Evolutionary conservation across 2,113 vertebrate genomes (phyloP).

Genomic region (Podarcis raffonei): DNA sequence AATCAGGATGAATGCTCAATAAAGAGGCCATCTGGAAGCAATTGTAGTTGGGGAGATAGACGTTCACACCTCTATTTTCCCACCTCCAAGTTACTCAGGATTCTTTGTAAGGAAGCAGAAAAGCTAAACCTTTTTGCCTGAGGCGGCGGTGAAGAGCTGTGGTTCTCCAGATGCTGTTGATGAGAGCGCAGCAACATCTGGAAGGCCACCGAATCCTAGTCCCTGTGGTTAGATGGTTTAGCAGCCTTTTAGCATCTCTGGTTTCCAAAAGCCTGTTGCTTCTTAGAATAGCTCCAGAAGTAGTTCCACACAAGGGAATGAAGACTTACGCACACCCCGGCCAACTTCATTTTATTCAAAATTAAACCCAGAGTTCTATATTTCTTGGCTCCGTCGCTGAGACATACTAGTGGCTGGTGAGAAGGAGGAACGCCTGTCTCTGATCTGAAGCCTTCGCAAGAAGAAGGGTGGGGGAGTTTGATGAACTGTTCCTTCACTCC

Average conservation of each 20-base stretch:
- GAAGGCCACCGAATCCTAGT: not conserved
- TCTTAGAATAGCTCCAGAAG: not conserved
- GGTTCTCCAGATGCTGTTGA: too few relatives aligned
- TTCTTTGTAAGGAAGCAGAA: not conserved
- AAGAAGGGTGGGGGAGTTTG: too few relatives aligned
- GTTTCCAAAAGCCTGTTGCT: not conserved
- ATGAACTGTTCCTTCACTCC: too few relatives aligned
- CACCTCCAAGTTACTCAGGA: not conserved
- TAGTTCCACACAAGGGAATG: not conserved
- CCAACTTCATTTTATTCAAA: not conserved
- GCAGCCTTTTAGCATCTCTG: not conserved
- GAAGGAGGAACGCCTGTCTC: not conserved
- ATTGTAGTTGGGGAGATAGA: not conserved
- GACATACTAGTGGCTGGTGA: not conserved
- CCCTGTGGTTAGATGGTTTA: not conserved
- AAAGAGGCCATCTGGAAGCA: too few relatives aligned
- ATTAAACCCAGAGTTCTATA: not conserved
- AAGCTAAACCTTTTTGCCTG: too few relatives aligned
- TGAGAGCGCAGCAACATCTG: too few relatives aligned
- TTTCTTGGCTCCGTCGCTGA: not conserved
- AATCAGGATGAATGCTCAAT: too few relatives aligned
- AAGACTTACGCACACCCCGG: not conserved
- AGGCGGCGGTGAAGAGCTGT: too few relatives aligned
- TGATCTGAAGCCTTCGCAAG: not conserved
- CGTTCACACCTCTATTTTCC: fast-evolving